Base-by-base conservation (phyloP, 2,888 invertebrate genomes). In the Notodonta ziczac region DNA sequence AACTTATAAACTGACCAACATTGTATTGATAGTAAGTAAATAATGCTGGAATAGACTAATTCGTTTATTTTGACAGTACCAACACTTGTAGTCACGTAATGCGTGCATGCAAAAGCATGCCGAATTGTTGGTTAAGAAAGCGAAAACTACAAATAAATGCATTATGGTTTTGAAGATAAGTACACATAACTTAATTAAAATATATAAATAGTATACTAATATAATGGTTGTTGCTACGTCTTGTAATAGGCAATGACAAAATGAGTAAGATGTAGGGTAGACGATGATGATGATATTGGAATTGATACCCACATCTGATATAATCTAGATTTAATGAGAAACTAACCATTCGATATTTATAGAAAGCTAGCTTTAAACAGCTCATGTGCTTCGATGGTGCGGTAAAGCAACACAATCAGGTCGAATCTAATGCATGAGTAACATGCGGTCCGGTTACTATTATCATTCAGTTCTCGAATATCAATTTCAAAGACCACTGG, bases 381-480 rank as follows among this genome's bases (percentile, higher is more conserved):
- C 65, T 72, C 61, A 53, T 73, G 75, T 76, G 69, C 66, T 68
- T 64, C 62, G 59, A 64, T 78, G 81, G 78, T 78, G 76, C 74
- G 72, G 73, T 69, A 76, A 78, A 74, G 63, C 56, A 51, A 76
- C 78, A 72, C 75, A 82, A 83, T 76, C 77, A 81, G 83, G 72
- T 74, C 80, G 78, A 76, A 76, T 81, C 83, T 74, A 81, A 77
- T 75, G 65, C 63, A 70, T 67, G 70, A 66, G 61, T 69, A 72
- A 66, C 66, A 62, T 58, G 62, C 63, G 63, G 66, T 70, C 67
- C 65, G 69, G 66, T 77, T 66, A 60, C 67, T 65, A 70, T 65
- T 70, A 70, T 66, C 69, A 72, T 70, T 69, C 64, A 68, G 65
- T 66, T 71, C 66, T 70, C 71, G 57, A 69, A 67, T 77, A 77